Evolutionary conservation across 2,797 vertebrate species (phyloP).

Genomic region (Carapus acus): DNA sequence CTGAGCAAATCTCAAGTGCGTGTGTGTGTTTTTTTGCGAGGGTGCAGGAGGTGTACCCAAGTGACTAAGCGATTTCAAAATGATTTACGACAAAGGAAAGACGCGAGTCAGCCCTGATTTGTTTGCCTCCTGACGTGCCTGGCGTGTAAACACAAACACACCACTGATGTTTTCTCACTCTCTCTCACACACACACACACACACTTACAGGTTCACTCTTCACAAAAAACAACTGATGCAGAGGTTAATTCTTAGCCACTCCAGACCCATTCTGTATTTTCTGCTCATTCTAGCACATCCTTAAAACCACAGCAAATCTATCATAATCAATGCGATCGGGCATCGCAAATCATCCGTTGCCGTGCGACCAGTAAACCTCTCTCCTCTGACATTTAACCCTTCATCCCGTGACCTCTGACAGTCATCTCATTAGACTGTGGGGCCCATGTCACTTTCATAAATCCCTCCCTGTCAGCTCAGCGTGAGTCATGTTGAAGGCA

Average conservation of each 20-base stretch:
- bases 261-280: not conserved
- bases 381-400: slow-evolving; percentile 35
- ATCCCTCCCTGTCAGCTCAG: slow-evolving; percentile 21
- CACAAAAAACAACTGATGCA: slow-evolving; percentile 48
- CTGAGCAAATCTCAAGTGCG: slow-evolving; percentile 24
- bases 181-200: slow-evolving; percentile 2
- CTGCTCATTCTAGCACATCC: slow-evolving; percentile 1
- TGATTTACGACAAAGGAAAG: slow-evolving; percentile 54
- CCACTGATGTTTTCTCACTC: slow-evolving; percentile 6
- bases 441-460: slow-evolving; percentile 22
- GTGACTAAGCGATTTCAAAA: slow-evolving; percentile 46
- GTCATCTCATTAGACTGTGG: slow-evolving; percentile 31
- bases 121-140: slow-evolving; percentile 40
- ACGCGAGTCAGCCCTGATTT: slow-evolving; percentile 40
- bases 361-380: not conserved
- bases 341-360: slow-evolving; percentile 21
- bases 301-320: not conserved
- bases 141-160: slow-evolving; percentile 23
- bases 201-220: slow-evolving; percentile 21
- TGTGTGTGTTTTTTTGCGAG: slow-evolving; percentile 1
- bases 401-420: slow-evolving; percentile 35
- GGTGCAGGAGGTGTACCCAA: not conserved
- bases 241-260: slow-evolving; percentile 31
- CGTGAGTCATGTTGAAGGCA: slow-evolving; percentile 45
- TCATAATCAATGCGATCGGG: not conserved